Percentiles rank a stretch among this genome's conserved stretches.
phyloP scores from a whole-genome alignment of 1,140 invertebrate species.

The Phenacoccus solenopsis region DNA sequence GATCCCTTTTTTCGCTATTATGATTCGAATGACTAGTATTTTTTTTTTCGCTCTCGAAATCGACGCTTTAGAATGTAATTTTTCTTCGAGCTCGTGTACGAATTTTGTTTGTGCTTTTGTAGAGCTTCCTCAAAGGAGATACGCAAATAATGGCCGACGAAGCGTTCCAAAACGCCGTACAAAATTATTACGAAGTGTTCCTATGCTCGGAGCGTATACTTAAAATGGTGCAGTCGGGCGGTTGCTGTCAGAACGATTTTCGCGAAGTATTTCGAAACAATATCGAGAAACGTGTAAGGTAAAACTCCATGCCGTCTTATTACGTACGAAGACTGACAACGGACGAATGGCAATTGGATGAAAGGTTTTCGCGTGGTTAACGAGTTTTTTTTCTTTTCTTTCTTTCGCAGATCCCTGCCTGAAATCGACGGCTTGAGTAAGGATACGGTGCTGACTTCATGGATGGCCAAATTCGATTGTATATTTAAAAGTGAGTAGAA shows the following conservation, averaged over 20 bases:
- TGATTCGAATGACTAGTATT: too few relatives aligned
- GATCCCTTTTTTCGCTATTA: too few relatives aligned
- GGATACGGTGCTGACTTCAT: constrained; percentile 95
- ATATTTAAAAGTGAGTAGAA: constrained; percentile 85
- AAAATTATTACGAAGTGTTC: constrained; percentile 95
- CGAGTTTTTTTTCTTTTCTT: constrained; percentile 24
- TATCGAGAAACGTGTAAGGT: constrained; percentile 90
- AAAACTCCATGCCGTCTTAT: too few relatives aligned
- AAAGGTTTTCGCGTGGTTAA: not conserved
- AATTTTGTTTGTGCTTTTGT: not conserved
- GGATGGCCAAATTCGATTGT: constrained; percentile 99
- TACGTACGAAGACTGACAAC: too few relatives aligned
- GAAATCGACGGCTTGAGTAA: constrained; percentile 99
- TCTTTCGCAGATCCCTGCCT: constrained; percentile 64
- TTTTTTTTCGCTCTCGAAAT: too few relatives aligned
- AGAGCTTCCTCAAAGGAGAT: constrained; percentile 86
- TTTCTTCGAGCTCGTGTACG: too few relatives aligned
- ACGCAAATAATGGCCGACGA: constrained; percentile 97
- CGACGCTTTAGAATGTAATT: too few relatives aligned
- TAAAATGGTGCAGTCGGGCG: constrained; percentile 92
- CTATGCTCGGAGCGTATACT: constrained; percentile 89
- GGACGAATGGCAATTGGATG: too few relatives aligned
- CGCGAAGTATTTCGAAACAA: constrained; percentile 96
- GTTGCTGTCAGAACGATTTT: constrained; percentile 96
- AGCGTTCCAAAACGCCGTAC: constrained; percentile 96